phyloP scores from a whole-genome alignment of 2,797 vertebrate species.

The Euthynnus affinis region DNA sequence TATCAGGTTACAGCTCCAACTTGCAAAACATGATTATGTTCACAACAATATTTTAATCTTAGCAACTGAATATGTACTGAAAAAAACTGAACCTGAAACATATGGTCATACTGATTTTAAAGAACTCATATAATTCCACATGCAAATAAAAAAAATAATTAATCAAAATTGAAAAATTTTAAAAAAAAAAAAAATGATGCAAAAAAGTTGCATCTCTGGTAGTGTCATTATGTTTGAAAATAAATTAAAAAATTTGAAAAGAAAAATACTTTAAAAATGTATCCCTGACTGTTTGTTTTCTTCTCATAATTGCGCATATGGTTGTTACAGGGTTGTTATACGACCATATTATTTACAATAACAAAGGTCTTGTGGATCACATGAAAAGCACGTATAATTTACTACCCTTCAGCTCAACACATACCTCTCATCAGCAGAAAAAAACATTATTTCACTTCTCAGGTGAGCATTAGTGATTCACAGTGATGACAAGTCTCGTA shows the following conservation, averaged over 20 bases:
- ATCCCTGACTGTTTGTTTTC: neutral
- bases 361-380: neutral
- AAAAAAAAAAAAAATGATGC: too few species aligned
- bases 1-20: neutral
- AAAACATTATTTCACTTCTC: conserved; percentile 18
- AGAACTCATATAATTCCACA: too few species aligned
- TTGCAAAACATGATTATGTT: neutral
- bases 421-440: conserved; percentile 23
- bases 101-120: too few species aligned
- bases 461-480: conserved; percentile 49
- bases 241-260: neutral
- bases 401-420: neutral
- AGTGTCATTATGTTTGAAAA: too few species aligned
- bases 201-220: neutral
- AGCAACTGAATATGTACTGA: too few species aligned
- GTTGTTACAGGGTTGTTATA: conserved; percentile 1
- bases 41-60: too few species aligned
- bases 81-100: too few species aligned
- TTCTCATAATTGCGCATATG: too few species aligned
- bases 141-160: too few species aligned
- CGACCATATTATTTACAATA: neutral
- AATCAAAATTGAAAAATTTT: too few species aligned
- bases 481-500: conserved; percentile 12
- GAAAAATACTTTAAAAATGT: neutral
- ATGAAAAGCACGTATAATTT: neutral